phyloP scores from a whole-genome alignment of 2,113 vertebrate genomes.

The Ceratotherium simum region DNA sequence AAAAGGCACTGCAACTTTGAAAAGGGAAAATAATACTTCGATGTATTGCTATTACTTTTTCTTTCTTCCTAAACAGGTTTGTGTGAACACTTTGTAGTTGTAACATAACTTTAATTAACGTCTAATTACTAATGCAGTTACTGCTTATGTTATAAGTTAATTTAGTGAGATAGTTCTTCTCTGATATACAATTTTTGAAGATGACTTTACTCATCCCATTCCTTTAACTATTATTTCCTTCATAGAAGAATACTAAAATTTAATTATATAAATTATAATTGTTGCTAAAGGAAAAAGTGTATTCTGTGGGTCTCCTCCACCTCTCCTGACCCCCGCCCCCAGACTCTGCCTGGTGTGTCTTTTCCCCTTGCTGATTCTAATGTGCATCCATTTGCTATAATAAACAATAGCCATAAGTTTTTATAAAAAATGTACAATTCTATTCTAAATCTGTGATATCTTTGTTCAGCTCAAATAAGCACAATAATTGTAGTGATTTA shows the following conservation, averaged over 20 bases:
- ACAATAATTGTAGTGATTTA: not conserved
- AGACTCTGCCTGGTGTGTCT: too few species aligned
- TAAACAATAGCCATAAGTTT: not conserved
- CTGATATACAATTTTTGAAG: not conserved
- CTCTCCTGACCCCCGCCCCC: rapidly evolving
- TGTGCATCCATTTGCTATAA: not conserved
- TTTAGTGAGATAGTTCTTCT: not conserved
- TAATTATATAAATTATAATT: not conserved
- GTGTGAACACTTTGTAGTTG: not conserved
- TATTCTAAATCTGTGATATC: not conserved
- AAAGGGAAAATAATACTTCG: not conserved
- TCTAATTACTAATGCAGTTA: not conserved
- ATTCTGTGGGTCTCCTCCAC: not conserved
- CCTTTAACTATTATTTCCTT: not conserved
- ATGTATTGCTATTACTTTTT: not conserved
- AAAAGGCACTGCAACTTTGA: not conserved
- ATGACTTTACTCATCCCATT: not conserved
- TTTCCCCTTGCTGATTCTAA: not conserved
- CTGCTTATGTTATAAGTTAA: not conserved
- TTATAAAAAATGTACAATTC: not conserved
- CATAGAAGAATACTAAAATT: not conserved
- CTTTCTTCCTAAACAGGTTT: not conserved
- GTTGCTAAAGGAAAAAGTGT: not conserved
- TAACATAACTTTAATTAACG: not conserved
- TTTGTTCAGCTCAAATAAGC: not conserved